Evolutionary conservation across 2,888 invertebrate genomes (phyloP).

Genomic region (Lingula anatina): DNA sequence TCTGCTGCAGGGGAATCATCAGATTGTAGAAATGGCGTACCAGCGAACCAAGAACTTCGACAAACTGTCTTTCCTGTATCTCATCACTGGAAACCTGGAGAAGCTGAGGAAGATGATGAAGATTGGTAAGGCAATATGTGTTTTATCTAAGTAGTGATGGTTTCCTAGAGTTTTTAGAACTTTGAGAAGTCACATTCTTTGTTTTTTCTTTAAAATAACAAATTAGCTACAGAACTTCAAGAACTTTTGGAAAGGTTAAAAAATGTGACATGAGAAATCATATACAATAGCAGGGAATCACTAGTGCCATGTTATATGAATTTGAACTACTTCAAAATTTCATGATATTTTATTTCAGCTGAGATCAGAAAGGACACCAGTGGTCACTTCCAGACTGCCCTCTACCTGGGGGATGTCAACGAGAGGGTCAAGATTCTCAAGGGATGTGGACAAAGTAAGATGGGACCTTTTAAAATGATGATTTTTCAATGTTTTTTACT

Average conservation of each 20-base stretch:
- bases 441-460: conserved; percentile 50
- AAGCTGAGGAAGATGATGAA: conserved; percentile 98
- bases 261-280: no score
- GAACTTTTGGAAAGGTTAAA: no score
- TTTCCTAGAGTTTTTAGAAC: neutral
- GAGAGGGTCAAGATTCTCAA: conserved; percentile 70
- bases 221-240: no score
- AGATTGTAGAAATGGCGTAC: conserved; percentile 97
- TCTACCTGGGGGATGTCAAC: conserved; percentile 83
- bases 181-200: no score
- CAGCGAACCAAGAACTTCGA: conserved; percentile 99
- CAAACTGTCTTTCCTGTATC: conserved; percentile 93
- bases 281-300: no score
- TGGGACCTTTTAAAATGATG: no score
- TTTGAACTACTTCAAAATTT: no score
- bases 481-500: neutral
- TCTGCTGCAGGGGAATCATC: conserved; percentile 68
- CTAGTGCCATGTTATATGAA: no score
- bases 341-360: conserved; percentile 57
- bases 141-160: neutral
- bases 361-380: conserved; percentile 96
- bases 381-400: conserved; percentile 92
- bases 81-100: conserved; percentile 96
- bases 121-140: conserved; percentile 61
- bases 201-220: no score